Evolutionary conservation across 2,888 invertebrate genomes (phyloP).

Genomic region (Ichneumoninae sp.): DNA sequence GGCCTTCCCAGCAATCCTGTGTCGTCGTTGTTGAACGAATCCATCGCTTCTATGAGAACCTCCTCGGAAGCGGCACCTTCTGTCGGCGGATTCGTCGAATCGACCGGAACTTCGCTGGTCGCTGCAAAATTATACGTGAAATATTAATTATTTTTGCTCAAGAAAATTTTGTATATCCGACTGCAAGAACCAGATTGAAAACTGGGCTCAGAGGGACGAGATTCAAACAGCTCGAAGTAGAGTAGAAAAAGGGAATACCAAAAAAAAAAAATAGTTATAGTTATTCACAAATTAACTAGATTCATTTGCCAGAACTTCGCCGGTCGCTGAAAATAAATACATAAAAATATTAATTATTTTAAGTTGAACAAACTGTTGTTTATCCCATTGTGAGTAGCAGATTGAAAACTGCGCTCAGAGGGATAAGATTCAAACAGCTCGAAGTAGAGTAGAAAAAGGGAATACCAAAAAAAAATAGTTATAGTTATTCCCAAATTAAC

Average conservation of each 20-base stretch:
- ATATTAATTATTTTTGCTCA: background rate
- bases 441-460: background rate
- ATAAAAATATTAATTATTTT: background rate
- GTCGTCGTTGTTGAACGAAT: slow-evolving; percentile 78
- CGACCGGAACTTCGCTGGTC: slow-evolving; percentile 66
- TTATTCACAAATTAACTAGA: no score
- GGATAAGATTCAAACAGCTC: no score
- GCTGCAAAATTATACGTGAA: slow-evolving; percentile 58
- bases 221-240: no score
- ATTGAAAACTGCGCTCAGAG: background rate
- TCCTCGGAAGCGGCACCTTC: slow-evolving; percentile 77
- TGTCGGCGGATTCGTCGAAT: slow-evolving; percentile 71
- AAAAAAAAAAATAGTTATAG: no score
- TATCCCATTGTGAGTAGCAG: background rate
- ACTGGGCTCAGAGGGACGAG: no score
- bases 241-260: background rate
- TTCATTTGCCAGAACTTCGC: slow-evolving; percentile 54
- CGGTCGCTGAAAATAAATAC: slow-evolving; percentile 62
- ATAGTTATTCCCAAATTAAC: slow-evolving; percentile 71
- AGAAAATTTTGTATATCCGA: background rate
- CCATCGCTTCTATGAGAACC: slow-evolving; percentile 81
- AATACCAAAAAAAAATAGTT: background rate
- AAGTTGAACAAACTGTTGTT: background rate
- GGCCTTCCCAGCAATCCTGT: slow-evolving; percentile 70
- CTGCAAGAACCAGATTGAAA: background rate